These are phyloP conservation scores for Otolemur garnettii DNA, from an alignment of 2,113 vertebrate genomes.

Conservation along the genomic window DNA sequence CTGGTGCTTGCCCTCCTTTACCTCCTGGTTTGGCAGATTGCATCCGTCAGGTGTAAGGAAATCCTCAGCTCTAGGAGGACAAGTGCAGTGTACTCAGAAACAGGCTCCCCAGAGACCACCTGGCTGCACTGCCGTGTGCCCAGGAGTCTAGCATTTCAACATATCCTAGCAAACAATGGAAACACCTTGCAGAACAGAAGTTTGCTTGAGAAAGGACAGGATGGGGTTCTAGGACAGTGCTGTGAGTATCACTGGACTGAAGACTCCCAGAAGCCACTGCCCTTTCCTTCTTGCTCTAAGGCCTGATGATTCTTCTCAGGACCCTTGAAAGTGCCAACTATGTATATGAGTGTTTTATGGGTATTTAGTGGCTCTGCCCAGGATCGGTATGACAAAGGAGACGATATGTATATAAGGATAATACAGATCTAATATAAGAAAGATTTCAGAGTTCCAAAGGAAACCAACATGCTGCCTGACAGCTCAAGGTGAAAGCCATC, in stretches of 20 bases:
- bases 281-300: background rate
- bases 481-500: background rate
- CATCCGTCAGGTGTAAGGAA: accelerated
- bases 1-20: background rate
- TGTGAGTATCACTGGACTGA: background rate
- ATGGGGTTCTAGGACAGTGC: background rate
- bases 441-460: constrained; percentile 26
- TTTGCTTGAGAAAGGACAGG: background rate
- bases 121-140: background rate
- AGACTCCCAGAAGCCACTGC: background rate
- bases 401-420: background rate
- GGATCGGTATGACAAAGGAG: background rate
- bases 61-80: background rate
- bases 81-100: background rate
- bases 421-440: background rate
- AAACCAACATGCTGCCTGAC: background rate
- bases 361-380: background rate
- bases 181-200: background rate
- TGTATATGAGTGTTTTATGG: accelerated
- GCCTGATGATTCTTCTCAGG: no score
- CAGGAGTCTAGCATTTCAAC: background rate
- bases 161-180: background rate
- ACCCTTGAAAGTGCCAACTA: background rate
- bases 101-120: accelerated
- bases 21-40: background rate